Evolutionary conservation across 2,797 vertebrate genomes (phyloP).

Genomic region (Threskiornis aethiopicus): DNA sequence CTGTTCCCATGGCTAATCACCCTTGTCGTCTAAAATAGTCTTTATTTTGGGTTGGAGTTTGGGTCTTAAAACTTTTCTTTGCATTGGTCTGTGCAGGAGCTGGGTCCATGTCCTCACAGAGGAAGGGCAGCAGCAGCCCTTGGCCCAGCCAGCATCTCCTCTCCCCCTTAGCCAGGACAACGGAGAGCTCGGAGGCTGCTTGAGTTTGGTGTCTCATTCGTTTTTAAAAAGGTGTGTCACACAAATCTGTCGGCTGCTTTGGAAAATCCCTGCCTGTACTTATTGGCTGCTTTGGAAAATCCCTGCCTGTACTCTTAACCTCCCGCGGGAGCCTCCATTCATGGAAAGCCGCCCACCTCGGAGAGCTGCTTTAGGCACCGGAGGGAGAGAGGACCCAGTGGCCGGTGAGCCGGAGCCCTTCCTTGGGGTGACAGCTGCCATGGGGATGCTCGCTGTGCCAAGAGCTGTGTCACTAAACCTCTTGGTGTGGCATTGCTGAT

Average conservation of each 20-base stretch:
- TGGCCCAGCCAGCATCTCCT: neutral
- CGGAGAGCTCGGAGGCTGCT: neutral
- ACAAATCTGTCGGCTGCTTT: neutral
- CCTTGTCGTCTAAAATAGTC: rapidly evolving
- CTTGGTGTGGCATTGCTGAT: neutral
- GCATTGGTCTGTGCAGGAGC: neutral
- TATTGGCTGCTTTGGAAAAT: neutral
- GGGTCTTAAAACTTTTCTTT: neutral
- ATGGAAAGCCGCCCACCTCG: neutral
- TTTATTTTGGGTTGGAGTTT: neutral
- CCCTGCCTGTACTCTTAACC: neutral
- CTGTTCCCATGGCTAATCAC: rapidly evolving
- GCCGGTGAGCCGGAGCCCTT: rapidly evolving
- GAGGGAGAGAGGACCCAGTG: neutral
- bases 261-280: neutral
- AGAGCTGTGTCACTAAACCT: neutral
- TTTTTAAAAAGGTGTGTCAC: rapidly evolving
- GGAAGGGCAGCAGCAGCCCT: neutral
- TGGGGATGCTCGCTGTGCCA: rapidly evolving
- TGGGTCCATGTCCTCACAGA: neutral
- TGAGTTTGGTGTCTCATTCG: neutral
- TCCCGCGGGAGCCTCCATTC: rapidly evolving
- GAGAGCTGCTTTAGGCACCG: neutral
- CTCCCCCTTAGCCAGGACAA: neutral
- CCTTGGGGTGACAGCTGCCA: rapidly evolving